These are phyloP conservation scores for Teinopalpus imperialis DNA, from an alignment of 2,888 invertebrate species.

Conservation along the genomic window DNA sequence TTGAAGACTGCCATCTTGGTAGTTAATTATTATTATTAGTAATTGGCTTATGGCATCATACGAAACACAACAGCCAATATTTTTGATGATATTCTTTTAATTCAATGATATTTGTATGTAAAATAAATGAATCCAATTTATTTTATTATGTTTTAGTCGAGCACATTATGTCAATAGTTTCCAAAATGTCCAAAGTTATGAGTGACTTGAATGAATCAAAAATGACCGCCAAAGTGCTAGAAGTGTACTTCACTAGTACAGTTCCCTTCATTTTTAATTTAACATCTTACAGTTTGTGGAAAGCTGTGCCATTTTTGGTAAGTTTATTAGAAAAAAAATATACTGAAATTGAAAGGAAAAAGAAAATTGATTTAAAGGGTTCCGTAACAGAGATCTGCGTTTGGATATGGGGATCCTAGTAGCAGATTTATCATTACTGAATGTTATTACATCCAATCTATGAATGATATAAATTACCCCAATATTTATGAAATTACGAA, in stretches of 20 bases:
- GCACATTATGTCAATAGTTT: slow-evolving; percentile 38
- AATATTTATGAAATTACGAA: too few species aligned
- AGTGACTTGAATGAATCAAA: slow-evolving; percentile 32
- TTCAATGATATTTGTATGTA: too few species aligned
- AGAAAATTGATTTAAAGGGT: neutral
- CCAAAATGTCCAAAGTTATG: slow-evolving; percentile 36
- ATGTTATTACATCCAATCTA: too few species aligned
- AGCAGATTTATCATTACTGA: too few species aligned
- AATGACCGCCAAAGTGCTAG: slow-evolving; percentile 29
- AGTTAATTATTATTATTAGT: too few species aligned
- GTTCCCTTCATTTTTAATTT: slow-evolving; percentile 28
- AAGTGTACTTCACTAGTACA: slow-evolving; percentile 31
- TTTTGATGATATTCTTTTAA: too few species aligned
- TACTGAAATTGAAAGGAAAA: neutral
- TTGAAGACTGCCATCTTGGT: too few species aligned
- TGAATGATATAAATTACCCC: too few species aligned
- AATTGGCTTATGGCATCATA: too few species aligned
- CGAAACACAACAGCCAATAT: too few species aligned
- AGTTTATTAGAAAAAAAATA: too few species aligned
- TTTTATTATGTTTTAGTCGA: slow-evolving; percentile 34
- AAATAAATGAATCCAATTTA: neutral
- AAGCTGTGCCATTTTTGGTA: slow-evolving; percentile 34
- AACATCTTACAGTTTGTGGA: slow-evolving; percentile 18
- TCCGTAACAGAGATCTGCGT: neutral
- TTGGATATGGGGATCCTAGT: too few species aligned